A percentile compares a stretch with the other conserved stretches of the same genome.
phyloP scores from a whole-genome alignment of 2,113 vertebrate species.

The Verasper variegatus region DNA sequence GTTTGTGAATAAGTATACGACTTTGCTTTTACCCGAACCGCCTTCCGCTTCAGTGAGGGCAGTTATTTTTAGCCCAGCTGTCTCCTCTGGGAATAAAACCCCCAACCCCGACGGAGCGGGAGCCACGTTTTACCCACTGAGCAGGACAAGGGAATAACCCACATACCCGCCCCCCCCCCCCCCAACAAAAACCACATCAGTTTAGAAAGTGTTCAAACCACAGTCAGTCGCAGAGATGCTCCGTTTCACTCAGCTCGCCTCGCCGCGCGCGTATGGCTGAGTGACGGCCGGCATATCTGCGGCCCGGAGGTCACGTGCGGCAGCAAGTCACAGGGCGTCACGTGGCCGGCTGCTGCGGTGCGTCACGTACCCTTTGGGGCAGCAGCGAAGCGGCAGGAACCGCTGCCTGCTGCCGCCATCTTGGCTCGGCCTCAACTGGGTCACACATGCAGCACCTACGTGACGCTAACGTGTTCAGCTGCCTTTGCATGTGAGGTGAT shows the following conservation, averaged over 20 bases:
- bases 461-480: conserved; percentile 29
- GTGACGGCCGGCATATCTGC: not conserved
- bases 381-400: conserved; percentile 16
- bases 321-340: conserved; percentile 30
- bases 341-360: conserved; percentile 41
- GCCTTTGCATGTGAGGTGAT: not conserved
- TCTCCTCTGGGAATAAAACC: conserved; percentile 37
- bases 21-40: conserved; percentile 22
- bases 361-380: conserved; percentile 47
- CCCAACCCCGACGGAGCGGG: not conserved
- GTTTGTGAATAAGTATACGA: conserved; percentile 10
- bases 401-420: conserved; percentile 16
- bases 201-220: no score
- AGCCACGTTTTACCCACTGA: not conserved
- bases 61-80: conserved; percentile 53
- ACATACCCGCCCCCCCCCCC: not conserved
- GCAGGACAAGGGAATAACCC: conserved; percentile 7
- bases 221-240: no score
- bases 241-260: not conserved
- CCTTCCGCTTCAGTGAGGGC: conserved; percentile 29
- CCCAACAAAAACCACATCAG: not conserved
- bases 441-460: conserved; percentile 48
- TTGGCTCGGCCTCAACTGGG: conserved; percentile 48
- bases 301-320: conserved; percentile 21
- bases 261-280: not conserved